These are phyloP conservation scores for Sesia bembeciformis DNA, from an alignment of 2,888 invertebrate genomes.

Conservation along the genomic window DNA sequence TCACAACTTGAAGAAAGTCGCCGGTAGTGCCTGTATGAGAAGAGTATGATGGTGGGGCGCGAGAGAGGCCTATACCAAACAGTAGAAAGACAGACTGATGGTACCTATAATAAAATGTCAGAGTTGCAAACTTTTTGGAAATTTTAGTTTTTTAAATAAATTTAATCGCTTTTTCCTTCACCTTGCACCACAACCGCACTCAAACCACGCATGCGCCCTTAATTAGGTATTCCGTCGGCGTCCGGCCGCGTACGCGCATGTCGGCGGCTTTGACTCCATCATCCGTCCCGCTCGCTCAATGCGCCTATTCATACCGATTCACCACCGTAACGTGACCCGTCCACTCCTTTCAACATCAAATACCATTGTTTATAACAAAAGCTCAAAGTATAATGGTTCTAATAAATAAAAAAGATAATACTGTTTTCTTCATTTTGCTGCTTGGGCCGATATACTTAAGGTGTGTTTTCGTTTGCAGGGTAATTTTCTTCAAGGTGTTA, in stretches of 20 bases:
- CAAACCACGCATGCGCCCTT: constrained; percentile 69
- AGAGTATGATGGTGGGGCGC: no score
- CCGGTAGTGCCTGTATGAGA: no score
- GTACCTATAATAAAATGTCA: no score
- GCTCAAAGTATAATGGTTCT: constrained; percentile 27
- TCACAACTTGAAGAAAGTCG: no score
- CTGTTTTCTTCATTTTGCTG: constrained; percentile 8
- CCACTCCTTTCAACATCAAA: constrained; percentile 57
- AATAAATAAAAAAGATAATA: constrained; percentile 31
- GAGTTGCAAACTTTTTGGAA: no score
- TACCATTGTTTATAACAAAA: constrained; percentile 24
- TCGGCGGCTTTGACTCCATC: constrained; percentile 61
- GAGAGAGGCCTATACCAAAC: no score
- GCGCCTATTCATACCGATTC: constrained; percentile 53
- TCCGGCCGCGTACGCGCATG: constrained; percentile 64
- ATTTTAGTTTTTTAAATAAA: no score
- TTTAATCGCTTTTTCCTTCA: constrained; percentile 4
- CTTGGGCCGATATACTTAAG: constrained; percentile 9
- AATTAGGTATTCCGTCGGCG: constrained; percentile 70
- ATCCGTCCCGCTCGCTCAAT: constrained; percentile 59
- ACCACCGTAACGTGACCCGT: constrained; percentile 24
- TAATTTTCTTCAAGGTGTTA: constrained; percentile 57
- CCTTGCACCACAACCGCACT: constrained; percentile 19
- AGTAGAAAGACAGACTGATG: no score
- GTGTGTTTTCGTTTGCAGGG: constrained; percentile 11